Percentiles rank a stretch among this genome's conserved stretches.
Conservation (phyloP, 2,113 vertebrate genomes). For the Narcine bancroftii region DNA sequence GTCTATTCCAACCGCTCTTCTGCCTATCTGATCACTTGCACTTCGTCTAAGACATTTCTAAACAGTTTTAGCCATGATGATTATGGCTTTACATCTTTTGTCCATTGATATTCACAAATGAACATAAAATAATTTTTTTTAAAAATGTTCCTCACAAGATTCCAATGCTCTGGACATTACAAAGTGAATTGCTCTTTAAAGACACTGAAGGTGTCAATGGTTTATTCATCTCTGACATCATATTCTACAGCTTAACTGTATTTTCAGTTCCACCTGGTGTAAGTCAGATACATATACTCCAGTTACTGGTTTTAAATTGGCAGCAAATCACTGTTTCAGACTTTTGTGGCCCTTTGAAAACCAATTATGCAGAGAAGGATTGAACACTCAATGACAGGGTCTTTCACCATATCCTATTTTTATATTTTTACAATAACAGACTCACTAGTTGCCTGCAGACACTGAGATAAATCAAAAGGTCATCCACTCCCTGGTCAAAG, state of each 20-base stretch:
- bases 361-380: not conserved
- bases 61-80: not conserved
- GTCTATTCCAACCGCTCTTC: not conserved
- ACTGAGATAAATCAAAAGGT: not conserved
- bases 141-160: not conserved
- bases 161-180: not conserved
- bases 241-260: not conserved
- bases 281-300: not conserved
- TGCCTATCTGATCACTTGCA: not conserved
- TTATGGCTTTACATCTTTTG: not conserved
- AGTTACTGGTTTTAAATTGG: slow-evolving; percentile 24
- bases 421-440: not conserved
- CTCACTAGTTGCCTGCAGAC: not conserved
- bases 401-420: not conserved
- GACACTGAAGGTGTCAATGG: no score
- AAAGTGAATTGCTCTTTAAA: not conserved
- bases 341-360: slow-evolving; percentile 7
- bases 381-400: not conserved
- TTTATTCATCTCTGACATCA: not conserved
- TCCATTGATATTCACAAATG: not conserved
- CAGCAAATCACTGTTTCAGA: not conserved
- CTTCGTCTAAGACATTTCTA: not conserved
- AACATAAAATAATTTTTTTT: not conserved
- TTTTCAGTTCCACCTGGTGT: not conserved
- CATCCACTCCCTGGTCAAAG: not conserved